phyloP scores from a whole-genome alignment of 2,888 invertebrate species.

The Dione juno region DNA sequence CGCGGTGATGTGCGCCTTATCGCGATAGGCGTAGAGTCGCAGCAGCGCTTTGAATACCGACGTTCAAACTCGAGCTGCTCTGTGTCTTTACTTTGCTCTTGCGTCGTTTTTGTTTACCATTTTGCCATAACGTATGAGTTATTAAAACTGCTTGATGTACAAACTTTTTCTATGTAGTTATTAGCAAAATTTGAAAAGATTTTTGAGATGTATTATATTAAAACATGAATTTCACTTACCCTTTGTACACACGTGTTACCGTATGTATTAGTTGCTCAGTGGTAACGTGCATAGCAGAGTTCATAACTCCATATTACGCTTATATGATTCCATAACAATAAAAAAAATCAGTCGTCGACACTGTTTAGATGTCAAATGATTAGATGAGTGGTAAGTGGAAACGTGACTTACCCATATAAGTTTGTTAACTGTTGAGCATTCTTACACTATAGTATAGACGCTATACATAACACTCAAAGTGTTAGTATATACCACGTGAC shows the following conservation, averaged over 20 bases:
- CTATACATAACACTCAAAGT: conserved; percentile 53
- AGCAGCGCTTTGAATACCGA: conserved; percentile 52
- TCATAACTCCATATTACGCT: neutral
- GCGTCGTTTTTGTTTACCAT: conserved; percentile 67
- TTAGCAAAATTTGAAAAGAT: neutral
- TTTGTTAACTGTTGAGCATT: conserved; percentile 55
- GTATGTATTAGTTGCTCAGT: neutral
- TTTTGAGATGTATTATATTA: neutral
- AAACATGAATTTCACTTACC: neutral
- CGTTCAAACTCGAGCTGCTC: conserved; percentile 68
- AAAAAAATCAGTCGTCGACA: conserved; percentile 29
- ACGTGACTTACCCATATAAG: conserved; percentile 56
- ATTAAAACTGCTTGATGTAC: neutral
- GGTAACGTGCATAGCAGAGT: conserved; percentile 19
- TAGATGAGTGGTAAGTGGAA: conserved; percentile 49
- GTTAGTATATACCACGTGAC: conserved; percentile 50
- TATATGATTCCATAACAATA: conserved; percentile 16
- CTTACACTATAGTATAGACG: conserved; percentile 46
- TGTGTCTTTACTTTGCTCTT: conserved; percentile 76
- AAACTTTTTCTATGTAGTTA: neutral
- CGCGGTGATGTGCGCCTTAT: conserved; percentile 77
- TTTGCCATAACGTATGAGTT: conserved; percentile 17
- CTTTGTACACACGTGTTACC: conserved; percentile 6
- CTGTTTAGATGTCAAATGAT: conserved; percentile 42
- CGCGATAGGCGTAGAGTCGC: conserved; percentile 75